phyloP scores from a whole-genome alignment of 2,113 vertebrate genomes.

The Triplophysa rosa region DNA sequence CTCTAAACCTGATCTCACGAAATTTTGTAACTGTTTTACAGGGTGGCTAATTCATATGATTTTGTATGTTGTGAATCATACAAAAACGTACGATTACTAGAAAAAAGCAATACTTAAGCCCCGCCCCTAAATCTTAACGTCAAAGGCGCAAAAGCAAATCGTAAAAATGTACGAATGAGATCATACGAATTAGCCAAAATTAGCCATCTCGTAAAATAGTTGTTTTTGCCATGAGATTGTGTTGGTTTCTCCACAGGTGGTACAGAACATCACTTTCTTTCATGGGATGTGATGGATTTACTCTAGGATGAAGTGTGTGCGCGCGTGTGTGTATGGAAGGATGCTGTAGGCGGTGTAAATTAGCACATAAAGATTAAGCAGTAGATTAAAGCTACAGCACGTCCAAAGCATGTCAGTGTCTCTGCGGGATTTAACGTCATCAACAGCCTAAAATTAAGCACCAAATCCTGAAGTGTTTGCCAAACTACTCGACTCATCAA shows the following conservation, averaged over 20 bases:
- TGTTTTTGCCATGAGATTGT: too few relatives aligned
- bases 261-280: constrained; percentile 3
- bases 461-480: neutral
- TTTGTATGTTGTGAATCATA: too few relatives aligned
- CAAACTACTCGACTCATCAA: neutral
- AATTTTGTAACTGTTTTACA: too few relatives aligned
- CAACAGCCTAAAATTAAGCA: constrained; percentile 36
- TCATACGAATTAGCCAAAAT: too few relatives aligned
- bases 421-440: constrained; percentile 26
- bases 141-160: too few relatives aligned
- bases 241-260: neutral
- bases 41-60: too few relatives aligned
- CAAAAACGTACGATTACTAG: too few relatives aligned
- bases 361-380: constrained; percentile 47
- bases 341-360: constrained; percentile 42
- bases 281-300: constrained; percentile 28
- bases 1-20: too few relatives aligned
- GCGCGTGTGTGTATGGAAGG: constrained; percentile 4
- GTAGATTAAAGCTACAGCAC: constrained; percentile 53
- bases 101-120: too few relatives aligned
- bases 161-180: too few relatives aligned
- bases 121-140: too few relatives aligned
- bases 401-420: constrained; percentile 46
- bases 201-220: too few relatives aligned
- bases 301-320: constrained; percentile 39